A percentile compares a stretch with the other conserved stretches of the same genome.
phyloP scores from a whole-genome alignment of 2,888 invertebrate genomes.

The Zygogramma bicolorata region DNA sequence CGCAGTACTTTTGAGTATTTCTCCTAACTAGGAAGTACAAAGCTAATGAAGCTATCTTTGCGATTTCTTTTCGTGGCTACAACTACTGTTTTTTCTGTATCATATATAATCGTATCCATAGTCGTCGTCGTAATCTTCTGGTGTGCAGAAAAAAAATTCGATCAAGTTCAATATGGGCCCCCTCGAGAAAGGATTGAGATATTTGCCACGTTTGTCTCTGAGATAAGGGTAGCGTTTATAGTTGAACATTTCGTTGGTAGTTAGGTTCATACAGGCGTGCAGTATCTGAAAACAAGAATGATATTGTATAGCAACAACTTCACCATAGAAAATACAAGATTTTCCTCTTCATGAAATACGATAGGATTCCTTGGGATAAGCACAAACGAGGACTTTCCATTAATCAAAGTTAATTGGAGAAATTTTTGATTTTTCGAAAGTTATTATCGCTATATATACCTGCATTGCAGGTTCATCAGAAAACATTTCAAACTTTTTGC shows the following conservation, averaged over 20 bases:
- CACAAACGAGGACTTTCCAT: too few relatives aligned
- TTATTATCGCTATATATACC: too few relatives aligned
- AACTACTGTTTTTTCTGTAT: slow-evolving; percentile 50
- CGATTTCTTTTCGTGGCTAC: slow-evolving; percentile 35
- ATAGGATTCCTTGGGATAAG: too few relatives aligned
- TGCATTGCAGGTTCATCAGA: too few relatives aligned
- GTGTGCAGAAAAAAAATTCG: slow-evolving; percentile 90
- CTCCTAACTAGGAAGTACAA: background rate
- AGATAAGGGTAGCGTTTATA: slow-evolving; percentile 92
- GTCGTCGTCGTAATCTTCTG: slow-evolving; percentile 83
- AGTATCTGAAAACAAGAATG: slow-evolving; percentile 75
- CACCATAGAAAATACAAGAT: too few relatives aligned
- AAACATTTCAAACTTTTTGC: too few relatives aligned
- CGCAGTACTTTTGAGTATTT: background rate
- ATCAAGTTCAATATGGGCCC: slow-evolving; percentile 88
- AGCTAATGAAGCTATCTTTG: slow-evolving; percentile 45
- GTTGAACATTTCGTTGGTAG: slow-evolving; percentile 96
- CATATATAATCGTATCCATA: slow-evolving; percentile 63
- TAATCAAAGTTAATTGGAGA: too few relatives aligned
- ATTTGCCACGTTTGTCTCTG: slow-evolving; percentile 88
- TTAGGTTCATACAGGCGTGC: slow-evolving; percentile 93
- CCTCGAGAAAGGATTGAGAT: slow-evolving; percentile 92
- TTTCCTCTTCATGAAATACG: too few relatives aligned
- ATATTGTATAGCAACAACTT: too few relatives aligned
- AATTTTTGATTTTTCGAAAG: too few relatives aligned